A percentile compares a stretch with the other conserved stretches of the same genome.
phyloP scores from a whole-genome alignment of 2,797 vertebrate species.

The Ispidina picta region DNA sequence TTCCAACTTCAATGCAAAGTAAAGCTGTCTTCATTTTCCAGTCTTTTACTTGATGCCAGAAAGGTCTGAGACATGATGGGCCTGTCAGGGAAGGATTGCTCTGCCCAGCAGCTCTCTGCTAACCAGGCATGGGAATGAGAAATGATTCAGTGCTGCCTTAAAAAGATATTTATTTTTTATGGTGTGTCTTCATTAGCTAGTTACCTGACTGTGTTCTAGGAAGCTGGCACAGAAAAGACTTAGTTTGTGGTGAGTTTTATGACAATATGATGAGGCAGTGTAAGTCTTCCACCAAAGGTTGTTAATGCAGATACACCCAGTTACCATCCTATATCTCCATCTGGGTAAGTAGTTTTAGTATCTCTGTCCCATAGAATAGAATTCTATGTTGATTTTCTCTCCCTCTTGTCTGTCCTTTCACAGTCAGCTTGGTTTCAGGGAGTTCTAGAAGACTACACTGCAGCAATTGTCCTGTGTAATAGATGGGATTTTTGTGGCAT shows the following conservation, averaged over 20 bases:
- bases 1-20: not conserved
- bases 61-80: constrained; percentile 75
- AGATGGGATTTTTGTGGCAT: not conserved
- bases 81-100: constrained; percentile 71
- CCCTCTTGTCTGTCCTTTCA: not conserved
- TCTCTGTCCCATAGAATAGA: not conserved
- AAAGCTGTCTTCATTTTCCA: constrained; percentile 4
- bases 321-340: not conserved
- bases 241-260: constrained; percentile 24
- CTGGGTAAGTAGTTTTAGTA: not conserved
- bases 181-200: constrained; percentile 50
- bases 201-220: constrained; percentile 44
- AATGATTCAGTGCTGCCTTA: not conserved
- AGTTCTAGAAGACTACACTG: not conserved
- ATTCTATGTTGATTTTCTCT: not conserved
- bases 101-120: constrained; percentile 51
- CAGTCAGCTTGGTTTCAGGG: not conserved
- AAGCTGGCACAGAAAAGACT: not conserved
- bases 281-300: not conserved
- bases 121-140: constrained; percentile 7
- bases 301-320: not conserved
- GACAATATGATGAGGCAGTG: not conserved
- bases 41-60: constrained; percentile 40
- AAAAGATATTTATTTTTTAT: constrained; percentile 35
- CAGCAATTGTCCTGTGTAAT: not conserved